A percentile compares a stretch with the other conserved stretches of the same genome.
These are phyloP conservation scores for Betta splendens DNA, from an alignment of 2,797 vertebrate genomes.

Conservation along the genomic window DNA sequence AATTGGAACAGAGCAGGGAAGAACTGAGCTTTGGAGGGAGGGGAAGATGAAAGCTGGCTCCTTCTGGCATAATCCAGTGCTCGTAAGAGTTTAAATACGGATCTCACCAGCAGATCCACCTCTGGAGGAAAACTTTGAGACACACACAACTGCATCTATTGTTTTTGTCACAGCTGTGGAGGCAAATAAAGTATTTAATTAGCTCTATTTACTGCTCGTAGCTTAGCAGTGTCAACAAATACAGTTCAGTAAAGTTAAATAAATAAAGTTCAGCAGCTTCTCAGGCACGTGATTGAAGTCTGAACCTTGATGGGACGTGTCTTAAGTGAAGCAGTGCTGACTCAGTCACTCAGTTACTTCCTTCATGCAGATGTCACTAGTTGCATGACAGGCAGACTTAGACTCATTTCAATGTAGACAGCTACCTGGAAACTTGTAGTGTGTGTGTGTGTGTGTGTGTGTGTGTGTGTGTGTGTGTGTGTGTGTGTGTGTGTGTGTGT, in stretches of 20 bases:
- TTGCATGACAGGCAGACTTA: constrained; percentile 2
- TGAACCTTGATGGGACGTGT: constrained; percentile 23
- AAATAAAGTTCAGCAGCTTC: too few species aligned
- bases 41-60: constrained; percentile 50
- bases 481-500: background rate
- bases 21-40: constrained; percentile 22
- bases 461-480: background rate
- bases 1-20: constrained; percentile 45
- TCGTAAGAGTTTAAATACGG: constrained; percentile 54
- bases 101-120: constrained; percentile 41
- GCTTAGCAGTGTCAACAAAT: constrained; percentile 12
- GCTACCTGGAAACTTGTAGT: background rate
- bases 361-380: background rate
- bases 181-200: constrained; percentile 33
- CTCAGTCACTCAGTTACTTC: constrained; percentile 11
- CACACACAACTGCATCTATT: constrained; percentile 19
- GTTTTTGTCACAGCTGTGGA: constrained; percentile 22
- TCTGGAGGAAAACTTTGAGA: constrained; percentile 19
- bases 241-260: too few species aligned
- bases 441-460: background rate
- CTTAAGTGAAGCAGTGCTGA: constrained; percentile 3
- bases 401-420: constrained; percentile 2
- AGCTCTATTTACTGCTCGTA: too few species aligned
- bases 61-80: constrained; percentile 38
- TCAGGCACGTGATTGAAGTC: constrained; percentile 8